These are phyloP conservation scores for Scotopteryx bipunctaria DNA, from an alignment of 2,888 invertebrate species.

Conservation along the genomic window DNA sequence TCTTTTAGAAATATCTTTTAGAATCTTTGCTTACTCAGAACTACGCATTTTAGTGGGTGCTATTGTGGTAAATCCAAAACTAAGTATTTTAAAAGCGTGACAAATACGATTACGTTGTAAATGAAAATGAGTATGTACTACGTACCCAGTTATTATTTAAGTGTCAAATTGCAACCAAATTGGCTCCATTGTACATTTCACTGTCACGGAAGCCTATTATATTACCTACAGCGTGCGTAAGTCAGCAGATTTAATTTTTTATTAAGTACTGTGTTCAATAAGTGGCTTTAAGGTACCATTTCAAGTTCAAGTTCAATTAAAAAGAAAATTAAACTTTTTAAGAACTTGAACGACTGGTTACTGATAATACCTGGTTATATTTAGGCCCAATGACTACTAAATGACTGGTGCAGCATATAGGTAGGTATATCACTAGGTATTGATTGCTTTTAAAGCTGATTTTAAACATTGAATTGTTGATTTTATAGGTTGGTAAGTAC, in stretches of 20 bases:
- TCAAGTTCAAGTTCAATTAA: slow-evolving; percentile 19
- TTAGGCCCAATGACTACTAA: neutral
- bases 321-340: slow-evolving; percentile 1
- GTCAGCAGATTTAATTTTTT: slow-evolving; percentile 8
- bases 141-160: too few species aligned
- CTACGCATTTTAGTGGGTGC: too few species aligned
- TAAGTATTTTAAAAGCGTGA: neutral
- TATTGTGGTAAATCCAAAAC: too few species aligned
- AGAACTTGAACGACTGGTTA: neutral
- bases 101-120: neutral
- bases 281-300: slow-evolving; percentile 1
- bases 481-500: too few species aligned
- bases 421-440: too few species aligned
- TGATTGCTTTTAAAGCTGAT: too few species aligned
- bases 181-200: slow-evolving; percentile 2
- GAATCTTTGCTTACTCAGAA: too few species aligned
- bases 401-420: too few species aligned
- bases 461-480: too few species aligned
- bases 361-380: neutral
- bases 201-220: slow-evolving; percentile 8
- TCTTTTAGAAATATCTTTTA: too few species aligned
- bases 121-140: neutral
- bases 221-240: neutral
- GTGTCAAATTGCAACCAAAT: slow-evolving; percentile 7
- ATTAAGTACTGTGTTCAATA: neutral